Percentiles rank a stretch among this genome's conserved stretches.
These are phyloP conservation scores for Alces alces DNA, from an alignment of 2,113 vertebrate genomes.

Conservation along the genomic window DNA sequence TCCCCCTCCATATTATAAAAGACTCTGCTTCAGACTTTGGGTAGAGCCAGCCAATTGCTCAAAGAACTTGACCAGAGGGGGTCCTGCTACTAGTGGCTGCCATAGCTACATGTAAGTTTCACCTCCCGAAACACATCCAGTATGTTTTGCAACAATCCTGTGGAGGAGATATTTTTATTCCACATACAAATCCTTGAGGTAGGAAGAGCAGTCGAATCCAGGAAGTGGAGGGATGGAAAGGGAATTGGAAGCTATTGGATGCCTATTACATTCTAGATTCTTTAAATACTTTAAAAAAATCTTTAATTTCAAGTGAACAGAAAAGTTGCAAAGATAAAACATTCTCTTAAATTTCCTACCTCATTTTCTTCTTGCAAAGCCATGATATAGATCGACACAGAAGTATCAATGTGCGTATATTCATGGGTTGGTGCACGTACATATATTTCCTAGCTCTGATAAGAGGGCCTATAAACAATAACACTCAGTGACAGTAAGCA, in stretches of 20 bases:
- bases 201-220: not conserved
- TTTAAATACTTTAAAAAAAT: not conserved
- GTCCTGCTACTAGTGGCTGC: not conserved
- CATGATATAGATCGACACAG: not conserved
- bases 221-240: not conserved
- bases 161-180: not conserved
- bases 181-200: not conserved
- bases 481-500: not conserved
- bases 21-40: not conserved
- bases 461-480: not conserved
- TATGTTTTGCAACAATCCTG: not conserved
- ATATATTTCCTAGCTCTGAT: not conserved
- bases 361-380: not conserved
- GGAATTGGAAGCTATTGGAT: not conserved
- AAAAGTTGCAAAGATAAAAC: not conserved
- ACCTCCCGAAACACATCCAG: not conserved
- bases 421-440: fast-evolving
- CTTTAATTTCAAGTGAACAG: not conserved
- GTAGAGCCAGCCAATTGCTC: not conserved
- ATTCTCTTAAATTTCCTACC: not conserved
- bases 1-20: not conserved
- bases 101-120: not conserved
- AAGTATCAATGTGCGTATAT: not conserved
- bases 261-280: not conserved
- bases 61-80: not conserved